These are phyloP conservation scores for Octopus bimaculoides DNA, from an alignment of 1,140 invertebrate species.

Conservation along the genomic window DNA sequence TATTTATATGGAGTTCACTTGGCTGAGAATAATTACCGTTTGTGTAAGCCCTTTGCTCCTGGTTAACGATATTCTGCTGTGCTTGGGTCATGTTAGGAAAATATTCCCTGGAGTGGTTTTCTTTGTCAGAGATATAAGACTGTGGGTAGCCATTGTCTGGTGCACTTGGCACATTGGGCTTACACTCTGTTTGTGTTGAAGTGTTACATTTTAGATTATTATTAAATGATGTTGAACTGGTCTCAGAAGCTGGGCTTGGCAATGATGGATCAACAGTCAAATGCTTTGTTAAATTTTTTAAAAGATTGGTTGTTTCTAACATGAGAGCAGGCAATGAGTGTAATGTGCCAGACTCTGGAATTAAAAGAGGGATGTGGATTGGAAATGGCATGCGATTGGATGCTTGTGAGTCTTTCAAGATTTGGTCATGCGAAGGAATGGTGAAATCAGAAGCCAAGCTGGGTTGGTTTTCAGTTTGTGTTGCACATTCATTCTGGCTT, in stretches of 20 bases:
- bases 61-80: neutral
- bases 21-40: neutral
- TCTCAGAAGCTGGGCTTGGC: neutral
- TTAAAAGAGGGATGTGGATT: neutral
- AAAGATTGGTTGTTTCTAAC: constrained; percentile 31
- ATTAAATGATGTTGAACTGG: neutral
- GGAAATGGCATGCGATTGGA: neutral
- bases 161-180: no score
- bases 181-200: neutral
- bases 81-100: no score
- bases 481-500: neutral
- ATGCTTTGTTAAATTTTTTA: constrained; percentile 32
- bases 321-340: constrained; percentile 30
- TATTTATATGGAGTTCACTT: neutral
- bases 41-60: neutral
- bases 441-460: neutral
- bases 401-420: neutral
- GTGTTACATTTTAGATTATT: neutral
- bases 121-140: no score
- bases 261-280: constrained; percentile 17
- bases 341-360: neutral
- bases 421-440: neutral
- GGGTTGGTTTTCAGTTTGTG: neutral
- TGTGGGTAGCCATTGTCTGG: no score
- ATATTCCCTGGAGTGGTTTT: no score